Base-by-base conservation (phyloP, 2,888 invertebrate species). In the Antitype chi region DNA sequence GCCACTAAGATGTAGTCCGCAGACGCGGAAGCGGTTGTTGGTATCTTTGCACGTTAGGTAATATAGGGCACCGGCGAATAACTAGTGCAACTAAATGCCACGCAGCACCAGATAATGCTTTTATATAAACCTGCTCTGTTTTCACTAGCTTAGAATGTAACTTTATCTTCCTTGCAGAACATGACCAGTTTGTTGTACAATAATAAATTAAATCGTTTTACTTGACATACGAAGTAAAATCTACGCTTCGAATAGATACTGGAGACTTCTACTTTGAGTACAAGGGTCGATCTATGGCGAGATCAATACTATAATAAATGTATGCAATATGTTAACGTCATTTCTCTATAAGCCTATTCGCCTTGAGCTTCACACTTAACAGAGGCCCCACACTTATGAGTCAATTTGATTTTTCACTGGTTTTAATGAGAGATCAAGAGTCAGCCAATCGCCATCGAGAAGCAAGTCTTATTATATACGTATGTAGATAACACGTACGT, bases 1-100 rank as follows among this genome's bases (percentile, higher is more conserved):
- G 89, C 90, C 89, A 91, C 89, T 88, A 89, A 89, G 88, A 87
- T 86, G 82, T 88, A 86, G 85, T 87, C 85, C 85, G 81, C 85
- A 85, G 74, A 89, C 86, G 88, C 91, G 91, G 91, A 90, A 92
- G 88, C 88, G 84, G 79, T 74, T 66, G 72, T 60, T 60, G 66
- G 73, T 87, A 84, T 84, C 82, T 86, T 68, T 76, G 81, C 81
- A 77, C 78, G 85, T 91, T 90, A 89, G 85, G 87, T 88, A 90
- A 91, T 90, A 89, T 91, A 88, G 90, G 89, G 72, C 89, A 88
- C 81, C 73, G 66, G 76, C 81, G 85, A 87, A 88, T 80, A 83
- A 82, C 87, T 87, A 80, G 85, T 85, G 84, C 89, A 78, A 81
- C 84, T 89, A 89, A 90, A 90, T 90, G 90, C 89, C 89, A 89